Evolutionary conservation across 2,888 invertebrate species (phyloP), one percentile per base, ranked within the genome.

Genomic region (Pseudococcus viburni): DNA sequence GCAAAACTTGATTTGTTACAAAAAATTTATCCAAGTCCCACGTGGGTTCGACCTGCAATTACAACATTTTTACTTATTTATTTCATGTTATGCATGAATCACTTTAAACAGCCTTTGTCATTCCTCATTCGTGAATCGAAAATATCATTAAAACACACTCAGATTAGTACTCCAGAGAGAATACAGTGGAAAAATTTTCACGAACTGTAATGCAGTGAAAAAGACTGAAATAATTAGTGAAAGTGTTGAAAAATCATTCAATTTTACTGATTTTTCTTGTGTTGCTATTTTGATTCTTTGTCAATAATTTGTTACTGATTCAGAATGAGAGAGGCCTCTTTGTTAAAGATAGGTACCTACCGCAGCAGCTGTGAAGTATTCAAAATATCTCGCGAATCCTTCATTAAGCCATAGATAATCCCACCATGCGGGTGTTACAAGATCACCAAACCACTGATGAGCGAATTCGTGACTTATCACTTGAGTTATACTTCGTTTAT

Each of bases 361-460:
- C 48, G n/a, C 51, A 9, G 39, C 46, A 19, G 73, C 22, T 7
- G 26, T 22, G 8, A 77, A 77, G 55, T 86, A 51, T 88, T 90
- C 86, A 12, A 89, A 90, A 22, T 88, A 89, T 39, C 88, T 89
- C 3, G 90, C 90, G 73, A 90, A 89, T 12, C 89, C 89, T 80
- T 90, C 90, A 22, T 90, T 89, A 19, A 90, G 59, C 90, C 90
- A 90, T 22, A 89, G 17, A 46, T 89, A 89, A 89, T 85, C 55
- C 90, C 90, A 90, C 89, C 89, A 89, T 42, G 84, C 48, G 19
- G 89, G 89, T 33, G 98, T 98, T 0, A 98, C 98, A 68, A 98
- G 93, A 92, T 99, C 98, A 7, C 99, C 99, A 92, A 99, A 99
- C 99, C 99, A 99, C 91, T 98, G 97, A 92, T 99, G 98, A 0